A percentile compares a stretch with the other conserved stretches of the same genome.
These are phyloP conservation scores for Apamea sordens DNA, from an alignment of 2,888 invertebrate species.

Conservation along the genomic window DNA sequence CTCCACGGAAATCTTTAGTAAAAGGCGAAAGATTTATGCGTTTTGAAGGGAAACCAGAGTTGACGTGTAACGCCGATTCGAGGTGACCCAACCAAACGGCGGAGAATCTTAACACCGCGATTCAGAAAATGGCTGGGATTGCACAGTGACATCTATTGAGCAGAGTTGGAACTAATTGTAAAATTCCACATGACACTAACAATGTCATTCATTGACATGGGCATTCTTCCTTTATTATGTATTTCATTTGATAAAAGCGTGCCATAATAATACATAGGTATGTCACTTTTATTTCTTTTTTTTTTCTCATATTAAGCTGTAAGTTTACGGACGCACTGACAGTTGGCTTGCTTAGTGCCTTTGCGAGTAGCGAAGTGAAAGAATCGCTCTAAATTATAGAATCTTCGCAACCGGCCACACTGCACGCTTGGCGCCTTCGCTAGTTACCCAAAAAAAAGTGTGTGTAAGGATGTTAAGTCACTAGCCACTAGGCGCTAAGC, in stretches of 20 bases:
- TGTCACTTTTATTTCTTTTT: not conserved
- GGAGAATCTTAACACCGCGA: not conserved
- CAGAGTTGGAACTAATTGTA: not conserved
- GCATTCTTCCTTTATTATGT: not conserved
- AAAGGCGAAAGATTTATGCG: constrained; percentile 95
- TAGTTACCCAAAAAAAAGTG: too few species aligned
- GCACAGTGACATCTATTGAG: constrained; percentile 1
- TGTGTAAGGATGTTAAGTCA: too few species aligned
- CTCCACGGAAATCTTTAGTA: constrained; percentile 95
- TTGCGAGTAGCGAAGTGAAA: too few species aligned
- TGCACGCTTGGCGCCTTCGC: too few species aligned
- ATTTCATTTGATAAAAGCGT: not conserved
- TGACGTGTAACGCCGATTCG: not conserved
- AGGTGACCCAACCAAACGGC: not conserved
- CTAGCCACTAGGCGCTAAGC: too few species aligned
- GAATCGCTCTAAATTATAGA: too few species aligned
- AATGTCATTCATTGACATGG: too few species aligned
- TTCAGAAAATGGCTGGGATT: not conserved
- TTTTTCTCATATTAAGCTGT: not conserved
- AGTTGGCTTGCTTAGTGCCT: too few species aligned
- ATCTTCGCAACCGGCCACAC: too few species aligned
- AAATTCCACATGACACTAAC: not conserved
- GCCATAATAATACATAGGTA: not conserved
- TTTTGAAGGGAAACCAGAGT: constrained; percentile 92
- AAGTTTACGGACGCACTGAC: too few species aligned